phyloP scores from a whole-genome alignment of 2,113 vertebrate species.

The Fregetta grallaria region DNA sequence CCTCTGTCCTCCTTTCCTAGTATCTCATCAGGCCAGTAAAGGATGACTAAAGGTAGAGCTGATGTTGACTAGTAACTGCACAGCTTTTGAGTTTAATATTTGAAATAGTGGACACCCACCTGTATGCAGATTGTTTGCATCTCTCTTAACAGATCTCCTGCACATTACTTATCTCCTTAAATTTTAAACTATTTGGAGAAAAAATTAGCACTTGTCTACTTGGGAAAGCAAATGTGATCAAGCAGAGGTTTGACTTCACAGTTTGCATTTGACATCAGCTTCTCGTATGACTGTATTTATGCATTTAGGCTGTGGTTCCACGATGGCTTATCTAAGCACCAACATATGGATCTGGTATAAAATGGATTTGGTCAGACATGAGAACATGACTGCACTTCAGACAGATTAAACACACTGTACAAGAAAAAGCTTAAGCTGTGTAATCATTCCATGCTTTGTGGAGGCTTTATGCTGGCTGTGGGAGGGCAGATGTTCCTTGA shows the following conservation, averaged over 20 bases:
- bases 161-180: not conserved
- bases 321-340: not conserved
- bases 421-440: not conserved
- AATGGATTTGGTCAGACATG: not conserved
- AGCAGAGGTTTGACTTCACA: not conserved
- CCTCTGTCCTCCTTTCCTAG: not conserved
- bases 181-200: not conserved
- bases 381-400: not conserved
- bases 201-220: not conserved
- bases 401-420: not conserved
- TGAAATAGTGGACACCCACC: accelerated
- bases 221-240: not conserved
- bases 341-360: not conserved
- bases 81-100: not conserved
- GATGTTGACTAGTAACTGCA: not conserved
- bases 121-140: not conserved
- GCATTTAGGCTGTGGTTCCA: not conserved
- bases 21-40: not conserved
- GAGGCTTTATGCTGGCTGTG: not conserved
- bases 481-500: not conserved
- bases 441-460: not conserved
- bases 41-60: not conserved
- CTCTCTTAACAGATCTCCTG: not conserved
- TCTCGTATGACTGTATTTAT: not conserved
- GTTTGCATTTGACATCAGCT: not conserved